Base-by-base conservation (phyloP, 2,797 vertebrate genomes). In the Amphiprion clarkii region DNA sequence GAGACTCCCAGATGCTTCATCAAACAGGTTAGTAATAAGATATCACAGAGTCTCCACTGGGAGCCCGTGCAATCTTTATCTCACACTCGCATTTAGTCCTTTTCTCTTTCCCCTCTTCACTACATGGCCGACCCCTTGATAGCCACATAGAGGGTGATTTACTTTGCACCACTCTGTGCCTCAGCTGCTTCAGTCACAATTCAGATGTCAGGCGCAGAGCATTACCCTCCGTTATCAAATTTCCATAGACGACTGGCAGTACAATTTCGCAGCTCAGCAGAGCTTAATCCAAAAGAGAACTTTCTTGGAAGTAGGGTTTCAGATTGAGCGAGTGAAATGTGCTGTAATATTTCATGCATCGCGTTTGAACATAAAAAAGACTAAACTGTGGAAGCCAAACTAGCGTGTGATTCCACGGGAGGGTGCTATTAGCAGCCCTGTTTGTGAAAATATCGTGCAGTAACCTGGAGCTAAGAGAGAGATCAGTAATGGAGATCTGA, bases 211-310 rank as follows among this genome's bases (percentile, higher is more conserved):
- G 82, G 78, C 85, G 89, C 54, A 78, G 29, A 65, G 86, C 40
- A 66, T 91, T 88, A 83, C 64, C 83, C 68, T 79, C 67, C 67
- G 78, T 92, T 88, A 89, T 90, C 89, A 84, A 65, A 88, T 87
- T 83, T 91, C 85, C 87, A 79, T 90, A 91, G 83, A 85, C 55
- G 77, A 83, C 79, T 92, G 89, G 83, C 86, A 73, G 89, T 91
- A 90, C 84, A 92, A 90, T 93, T 94, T 91, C 89, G 79, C 85
- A 89, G 89, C 78, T 90, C 92, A 93, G 82, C 85, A 87, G 92
- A 90, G 88, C 87, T 86, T 90, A 89, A 92, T 92, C 80, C 81
- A 76, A 64, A 90, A 63, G 71, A 76, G 56, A 67, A 13, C 71
- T 71, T 72, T 76, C 61, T 74, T 56, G 17, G 78, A 72, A 78